These are phyloP conservation scores for Labia minor DNA, from an alignment of 2,888 invertebrate genomes.

Conservation along the genomic window DNA sequence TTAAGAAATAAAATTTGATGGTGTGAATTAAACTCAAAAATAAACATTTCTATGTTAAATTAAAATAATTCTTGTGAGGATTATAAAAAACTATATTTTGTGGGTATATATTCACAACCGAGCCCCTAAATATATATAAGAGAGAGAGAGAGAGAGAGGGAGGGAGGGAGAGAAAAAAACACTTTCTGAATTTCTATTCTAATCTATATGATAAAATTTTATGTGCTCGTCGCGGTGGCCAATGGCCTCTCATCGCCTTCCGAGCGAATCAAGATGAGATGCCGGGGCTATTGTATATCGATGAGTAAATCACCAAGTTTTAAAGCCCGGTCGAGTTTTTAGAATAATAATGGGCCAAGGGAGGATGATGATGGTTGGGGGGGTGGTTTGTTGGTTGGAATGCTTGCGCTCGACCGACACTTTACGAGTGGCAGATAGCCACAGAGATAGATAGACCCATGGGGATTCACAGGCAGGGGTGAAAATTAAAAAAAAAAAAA, in stretches of 20 bases:
- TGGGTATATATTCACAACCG: too few species aligned
- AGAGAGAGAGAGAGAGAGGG: too few species aligned
- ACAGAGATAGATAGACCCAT: background rate
- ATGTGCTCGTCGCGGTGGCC: background rate
- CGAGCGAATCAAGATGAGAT: background rate
- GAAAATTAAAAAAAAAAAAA: conserved; percentile 3
- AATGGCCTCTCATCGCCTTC: background rate
- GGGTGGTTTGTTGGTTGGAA: background rate
- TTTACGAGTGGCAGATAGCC: background rate
- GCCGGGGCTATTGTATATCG: background rate
- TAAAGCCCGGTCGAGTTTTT: background rate
- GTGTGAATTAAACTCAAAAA: too few species aligned
- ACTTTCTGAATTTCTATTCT: background rate
- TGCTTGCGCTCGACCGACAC: background rate
- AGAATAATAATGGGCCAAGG: background rate
- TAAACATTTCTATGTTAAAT: too few species aligned
- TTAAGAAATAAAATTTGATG: too few species aligned
- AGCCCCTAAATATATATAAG: too few species aligned
- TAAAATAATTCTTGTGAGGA: too few species aligned
- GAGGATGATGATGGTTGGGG: background rate
- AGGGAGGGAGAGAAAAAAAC: too few species aligned
- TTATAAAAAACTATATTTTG: too few species aligned
- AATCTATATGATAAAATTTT: conserved; percentile 13
- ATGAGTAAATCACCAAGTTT: conserved; percentile 13
- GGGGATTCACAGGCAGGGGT: background rate